Evolutionary conservation across 2,888 invertebrate species (phyloP).

Genomic region (Cloeon dipterum): DNA sequence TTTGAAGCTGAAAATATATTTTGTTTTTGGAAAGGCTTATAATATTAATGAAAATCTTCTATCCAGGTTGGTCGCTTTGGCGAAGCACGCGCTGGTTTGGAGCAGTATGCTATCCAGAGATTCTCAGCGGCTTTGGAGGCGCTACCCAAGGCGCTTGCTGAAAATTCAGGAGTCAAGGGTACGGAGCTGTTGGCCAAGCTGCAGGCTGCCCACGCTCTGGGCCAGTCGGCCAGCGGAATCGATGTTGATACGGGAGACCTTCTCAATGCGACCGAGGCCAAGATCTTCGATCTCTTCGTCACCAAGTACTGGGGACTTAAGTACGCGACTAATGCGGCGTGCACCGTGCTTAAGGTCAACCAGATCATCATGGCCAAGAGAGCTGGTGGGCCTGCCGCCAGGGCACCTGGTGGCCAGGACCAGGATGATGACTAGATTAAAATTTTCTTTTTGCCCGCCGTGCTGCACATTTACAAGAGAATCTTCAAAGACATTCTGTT

Average conservation of each 20-base stretch:
- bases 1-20: no score
- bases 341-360: constrained; percentile 81
- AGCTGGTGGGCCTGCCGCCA: constrained; percentile 84
- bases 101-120: constrained; percentile 91
- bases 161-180: constrained; percentile 79
- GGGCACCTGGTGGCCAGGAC: constrained; percentile 27
- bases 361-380: constrained; percentile 97
- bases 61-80: constrained; percentile 67
- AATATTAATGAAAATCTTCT: no score
- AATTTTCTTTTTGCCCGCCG: not conserved
- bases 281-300: constrained; percentile 61
- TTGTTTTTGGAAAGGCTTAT: no score
- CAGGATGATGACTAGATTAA: constrained; percentile 35
- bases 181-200: constrained; percentile 73
- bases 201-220: constrained; percentile 80
- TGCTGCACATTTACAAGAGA: no score
- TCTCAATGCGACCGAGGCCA: constrained; percentile 48
- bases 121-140: constrained; percentile 75
- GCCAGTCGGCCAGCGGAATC: constrained; percentile 58
- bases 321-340: constrained; percentile 82
- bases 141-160: constrained; percentile 79
- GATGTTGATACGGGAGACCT: constrained; percentile 49
- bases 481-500: no score
- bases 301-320: constrained; percentile 87
- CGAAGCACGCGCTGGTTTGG: constrained; percentile 78